Conservation (phyloP, 2,888 invertebrate species). For the Oeneis ivallda region DNA sequence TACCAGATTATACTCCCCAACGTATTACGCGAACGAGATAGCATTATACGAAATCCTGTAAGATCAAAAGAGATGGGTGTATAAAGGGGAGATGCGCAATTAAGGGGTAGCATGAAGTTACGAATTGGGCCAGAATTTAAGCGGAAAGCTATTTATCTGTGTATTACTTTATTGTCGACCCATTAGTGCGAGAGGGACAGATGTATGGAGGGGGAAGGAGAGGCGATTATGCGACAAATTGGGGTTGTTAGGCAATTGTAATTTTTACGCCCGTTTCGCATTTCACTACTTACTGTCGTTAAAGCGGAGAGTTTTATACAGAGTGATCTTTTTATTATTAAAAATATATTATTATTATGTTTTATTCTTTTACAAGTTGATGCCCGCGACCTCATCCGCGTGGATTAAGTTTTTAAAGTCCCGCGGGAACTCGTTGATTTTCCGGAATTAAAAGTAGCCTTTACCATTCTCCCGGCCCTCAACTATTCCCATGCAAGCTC, state of each 20-base stretch:
- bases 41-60: slow-evolving; percentile 32
- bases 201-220: slow-evolving; percentile 34
- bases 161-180: slow-evolving; percentile 80
- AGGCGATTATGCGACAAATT: slow-evolving; percentile 53
- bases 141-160: slow-evolving; percentile 77
- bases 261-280: slow-evolving; percentile 28
- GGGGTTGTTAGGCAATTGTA: slow-evolving; percentile 50
- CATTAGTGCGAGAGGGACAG: slow-evolving; percentile 65
- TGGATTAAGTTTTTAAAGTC: too few relatives aligned
- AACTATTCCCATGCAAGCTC: too few relatives aligned
- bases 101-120: slow-evolving; percentile 73
- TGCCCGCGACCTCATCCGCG: too few relatives aligned
- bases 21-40: slow-evolving; percentile 58
- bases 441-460: too few relatives aligned
- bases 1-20: slow-evolving; percentile 73
- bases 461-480: too few relatives aligned
- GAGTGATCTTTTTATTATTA: slow-evolving; percentile 10
- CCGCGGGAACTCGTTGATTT: too few relatives aligned
- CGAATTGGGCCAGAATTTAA: slow-evolving; percentile 79
- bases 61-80: slow-evolving; percentile 51
- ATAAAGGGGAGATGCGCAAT: slow-evolving; percentile 72
- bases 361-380: not conserved
- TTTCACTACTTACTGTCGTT: slow-evolving; percentile 27
- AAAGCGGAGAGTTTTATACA: slow-evolving; percentile 5
- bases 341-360: not conserved